A percentile compares a stretch with the other conserved stretches of the same genome.
These are phyloP conservation scores for Amiota minor DNA, from an alignment of 2,888 invertebrate genomes.

Conservation along the genomic window DNA sequence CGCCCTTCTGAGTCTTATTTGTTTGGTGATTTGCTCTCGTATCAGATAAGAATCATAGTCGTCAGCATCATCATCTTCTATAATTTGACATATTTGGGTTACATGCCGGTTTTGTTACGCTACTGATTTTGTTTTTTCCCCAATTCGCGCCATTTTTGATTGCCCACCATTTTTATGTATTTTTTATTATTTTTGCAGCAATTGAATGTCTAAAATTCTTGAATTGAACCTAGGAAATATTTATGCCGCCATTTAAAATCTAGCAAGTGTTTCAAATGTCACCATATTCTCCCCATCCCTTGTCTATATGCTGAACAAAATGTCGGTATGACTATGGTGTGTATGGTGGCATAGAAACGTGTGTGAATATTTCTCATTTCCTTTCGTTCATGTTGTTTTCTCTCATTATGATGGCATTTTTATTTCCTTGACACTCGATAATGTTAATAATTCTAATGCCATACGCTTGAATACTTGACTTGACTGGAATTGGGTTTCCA, in stretches of 20 bases:
- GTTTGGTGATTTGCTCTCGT: not conserved
- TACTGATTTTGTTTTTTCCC: not conserved
- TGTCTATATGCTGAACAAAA: not conserved
- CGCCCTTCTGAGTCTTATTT: not conserved
- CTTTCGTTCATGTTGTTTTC: constrained; percentile 19
- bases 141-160: not conserved
- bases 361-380: constrained; percentile 25
- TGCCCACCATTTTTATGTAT: constrained; percentile 14
- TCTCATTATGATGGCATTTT: constrained; percentile 54
- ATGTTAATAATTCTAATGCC: constrained; percentile 51
- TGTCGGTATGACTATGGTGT: not conserved
- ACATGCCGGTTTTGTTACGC: constrained; percentile 2
- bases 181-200: constrained; percentile 23
- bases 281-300: too few species aligned
- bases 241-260: constrained; percentile 23
- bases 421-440: constrained; percentile 51
- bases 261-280: constrained; percentile 12
- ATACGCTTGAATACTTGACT: constrained; percentile 25
- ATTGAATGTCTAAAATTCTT: constrained; percentile 21
- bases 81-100: constrained; percentile 15
- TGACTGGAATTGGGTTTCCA: not conserved
- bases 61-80: constrained; percentile 1
- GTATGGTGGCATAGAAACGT: too few species aligned
- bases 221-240: constrained; percentile 20
- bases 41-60: not conserved